Evolutionary conservation across 2,113 vertebrate species (phyloP).

Genomic region (Ammodytes marinus): DNA sequence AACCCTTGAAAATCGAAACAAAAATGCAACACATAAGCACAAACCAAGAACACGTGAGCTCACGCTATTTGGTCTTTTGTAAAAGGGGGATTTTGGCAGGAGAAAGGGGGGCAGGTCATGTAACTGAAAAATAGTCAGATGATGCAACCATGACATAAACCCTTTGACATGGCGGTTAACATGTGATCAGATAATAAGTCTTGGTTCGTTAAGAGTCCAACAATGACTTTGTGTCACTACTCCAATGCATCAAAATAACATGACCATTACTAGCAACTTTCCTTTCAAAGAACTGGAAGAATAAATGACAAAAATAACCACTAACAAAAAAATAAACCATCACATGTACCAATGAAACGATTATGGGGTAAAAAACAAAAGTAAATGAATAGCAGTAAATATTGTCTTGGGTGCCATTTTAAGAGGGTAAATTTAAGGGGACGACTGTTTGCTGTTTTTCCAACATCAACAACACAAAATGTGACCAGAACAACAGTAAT

Average conservation of each 20-base stretch:
- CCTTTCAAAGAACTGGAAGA: not conserved
- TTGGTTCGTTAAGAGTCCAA: conserved; percentile 22
- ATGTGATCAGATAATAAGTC: conserved; percentile 58
- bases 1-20: too few species aligned
- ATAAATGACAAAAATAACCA: not conserved
- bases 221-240: conserved; percentile 43
- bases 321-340: not conserved
- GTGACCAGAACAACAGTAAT: conserved; percentile 30
- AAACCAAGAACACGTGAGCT: too few species aligned
- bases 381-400: not conserved
- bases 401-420: not conserved
- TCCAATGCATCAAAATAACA: conserved; percentile 10
- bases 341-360: not conserved
- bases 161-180: conserved; percentile 59
- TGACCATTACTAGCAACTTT: not conserved
- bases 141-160: conserved; percentile 62
- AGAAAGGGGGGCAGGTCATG: conserved; percentile 11
- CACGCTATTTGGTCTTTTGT: too few species aligned
- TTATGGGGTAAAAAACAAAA: not conserved
- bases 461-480: conserved; percentile 18
- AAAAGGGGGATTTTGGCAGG: conserved; percentile 21
- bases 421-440: not conserved
- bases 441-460: not conserved
- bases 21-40: too few species aligned
- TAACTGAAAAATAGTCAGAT: conserved; percentile 60